Base-by-base conservation (phyloP, 1,140 invertebrate species). In the Pomacea maculata region DNA sequence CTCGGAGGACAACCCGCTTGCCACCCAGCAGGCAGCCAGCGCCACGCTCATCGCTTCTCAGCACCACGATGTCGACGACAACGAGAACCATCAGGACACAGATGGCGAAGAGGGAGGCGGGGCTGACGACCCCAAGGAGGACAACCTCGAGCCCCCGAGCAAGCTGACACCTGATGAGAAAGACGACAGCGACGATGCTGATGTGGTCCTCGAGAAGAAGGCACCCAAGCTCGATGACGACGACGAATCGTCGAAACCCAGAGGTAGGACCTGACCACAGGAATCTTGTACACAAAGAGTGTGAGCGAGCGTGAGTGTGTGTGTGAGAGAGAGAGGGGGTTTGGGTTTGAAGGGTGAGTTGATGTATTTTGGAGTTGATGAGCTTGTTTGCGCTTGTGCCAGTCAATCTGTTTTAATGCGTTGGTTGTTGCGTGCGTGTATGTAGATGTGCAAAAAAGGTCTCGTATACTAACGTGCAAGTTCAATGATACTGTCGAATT, bases 21-120 rank as follows among this genome's bases (percentile, higher is more conserved):
- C 65, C 77, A 70, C 65, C 52, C 65, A 78, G 52, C 64, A 71
- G 45, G 77, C 77, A 70, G 67, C 67, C n/a, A 70, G 67, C 6
- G 64, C 77, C 67, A 54, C 21, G 57, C 57, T 14, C 1, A 17
- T 61, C 57, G 57, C 57, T 45, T 45, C 64, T 9, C 14, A 14
- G 52, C 71, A n/a, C 61, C 29, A 76, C 12, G 57, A 25, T n/a
- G 61, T 15, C n/a, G 61, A 76, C 55, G 19, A 25, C 55, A 9
- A 12, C 54, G 55, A 21, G 54, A 45, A 74, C 14, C 45, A 74
- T 5, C 52, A 78, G 64, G 29, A 54, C 34, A n/a, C 52, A 55
- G 73, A 15, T 57, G 75, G 61, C 54, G 54, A 57, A 57, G 73
- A 63, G 65, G 57, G 10, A 29, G 21, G 10, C 29, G n/a, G 74